Conservation (phyloP, 2,797 vertebrate genomes). For the Myotis planiceps region DNA sequence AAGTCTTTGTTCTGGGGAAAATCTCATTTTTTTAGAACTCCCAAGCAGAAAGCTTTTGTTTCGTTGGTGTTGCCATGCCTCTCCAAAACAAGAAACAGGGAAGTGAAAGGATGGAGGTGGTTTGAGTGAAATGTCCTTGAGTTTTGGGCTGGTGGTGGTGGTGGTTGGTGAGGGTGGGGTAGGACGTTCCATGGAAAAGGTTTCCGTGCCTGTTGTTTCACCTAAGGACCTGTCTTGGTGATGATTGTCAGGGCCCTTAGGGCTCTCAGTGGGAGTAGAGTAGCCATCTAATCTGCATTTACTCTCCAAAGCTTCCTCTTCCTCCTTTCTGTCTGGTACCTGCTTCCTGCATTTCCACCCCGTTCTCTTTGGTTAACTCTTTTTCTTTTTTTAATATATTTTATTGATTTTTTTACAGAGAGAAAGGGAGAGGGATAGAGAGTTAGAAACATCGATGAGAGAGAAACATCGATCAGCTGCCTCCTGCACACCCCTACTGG, state of each 20-base stretch:
- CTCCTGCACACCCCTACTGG: too few relatives aligned
- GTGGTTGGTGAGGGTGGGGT: neutral
- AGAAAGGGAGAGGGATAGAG: too few relatives aligned
- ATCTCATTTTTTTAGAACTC: neutral
- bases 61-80: neutral
- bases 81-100: neutral
- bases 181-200: neutral
- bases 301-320: neutral
- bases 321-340: neutral
- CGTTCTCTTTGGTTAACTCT: neutral
- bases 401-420: too few relatives aligned
- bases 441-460: too few relatives aligned
- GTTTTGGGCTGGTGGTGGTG: accelerated
- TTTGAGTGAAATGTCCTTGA: neutral
- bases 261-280: neutral
- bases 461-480: too few relatives aligned
- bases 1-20: neutral
- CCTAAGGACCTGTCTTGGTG: neutral
- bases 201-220: neutral
- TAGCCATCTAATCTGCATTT: neutral
- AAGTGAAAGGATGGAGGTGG: neutral
- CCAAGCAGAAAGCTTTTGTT: neutral
- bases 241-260: neutral
- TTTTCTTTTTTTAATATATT: neutral
- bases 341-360: neutral